Evolutionary conservation across 2,888 invertebrate genomes (phyloP), one percentile per base, ranked within the genome.

Genomic region (Melanchra persicariae): DNA sequence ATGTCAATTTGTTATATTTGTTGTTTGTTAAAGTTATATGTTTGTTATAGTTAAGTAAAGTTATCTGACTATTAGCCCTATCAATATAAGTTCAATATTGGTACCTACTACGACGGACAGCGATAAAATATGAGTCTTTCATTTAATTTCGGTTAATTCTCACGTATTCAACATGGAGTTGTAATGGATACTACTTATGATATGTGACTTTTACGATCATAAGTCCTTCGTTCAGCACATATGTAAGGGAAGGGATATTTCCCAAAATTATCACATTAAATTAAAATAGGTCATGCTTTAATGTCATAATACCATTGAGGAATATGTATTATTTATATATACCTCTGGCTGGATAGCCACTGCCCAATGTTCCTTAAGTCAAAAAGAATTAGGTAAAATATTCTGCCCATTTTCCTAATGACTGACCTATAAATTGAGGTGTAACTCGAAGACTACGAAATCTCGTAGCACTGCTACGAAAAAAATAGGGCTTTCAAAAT

Each of bases 381-480:
- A 26, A 54, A 45, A 4, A 54, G 24, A 43, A n/a, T 1, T 30
- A 51, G 4, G 15, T 43, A n/a, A 22, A 34, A 30, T 43, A 57
- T 51, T 51, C 9, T 12, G 24, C 1, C 15, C 2, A 10, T 59
- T 45, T 70, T 22, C 7, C 2, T 37, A 70, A 59, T 15, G 45
- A 37, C 26, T 40, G 52, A 12, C 43, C 45, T 51, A 58, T 34
- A 43, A 58, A 47, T 37, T 26, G 3, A 26, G 9, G 1, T 12
- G 0, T 24, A 55, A 26, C 3, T n/a, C 8, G 12, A 19, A 10
- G 37, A 52, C 51, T 76, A 69, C 57, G 45, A 54, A 60, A 67
- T 24, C 17, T 73, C 62, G 74, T 71, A 71, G 71, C 71, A 2
- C 9, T 9, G 71, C 74, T 71, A 71, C 63, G 74, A 62, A 54